Base-by-base conservation (phyloP, 2,797 vertebrate species). In the Rhyacichthys aspro region DNA sequence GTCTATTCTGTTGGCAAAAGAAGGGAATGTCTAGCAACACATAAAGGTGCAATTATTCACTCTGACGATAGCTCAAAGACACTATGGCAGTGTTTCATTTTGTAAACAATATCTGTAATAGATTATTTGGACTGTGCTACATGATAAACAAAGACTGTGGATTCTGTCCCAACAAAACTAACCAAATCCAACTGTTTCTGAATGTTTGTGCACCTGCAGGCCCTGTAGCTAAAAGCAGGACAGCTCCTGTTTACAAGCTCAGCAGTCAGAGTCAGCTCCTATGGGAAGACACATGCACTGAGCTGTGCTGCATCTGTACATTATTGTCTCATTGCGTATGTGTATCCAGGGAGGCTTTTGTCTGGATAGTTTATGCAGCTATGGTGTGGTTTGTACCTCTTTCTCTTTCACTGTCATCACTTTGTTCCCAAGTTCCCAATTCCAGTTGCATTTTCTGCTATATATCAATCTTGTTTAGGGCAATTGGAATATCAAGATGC, bases 171-270 rank as follows among this genome's bases (percentile, higher is more conserved):
- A 66, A 72, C 55, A 55, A 63, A 64, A 32, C 54, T 10, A 64
- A 59, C 41, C 48, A n/a, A 38, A 65, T 68, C 50, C 49, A 67
- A 43, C 59, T 63, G 28, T 74, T 66, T 45, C 52, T 43, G 49
- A 47, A 43, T 67, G 34, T 62, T 55, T 18, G 59, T 58, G 60
- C 61, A 82, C 77, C 81, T 78, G 74, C 75, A 77, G 57, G 46
- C 59, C 60, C 62, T 5, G 44, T n/a, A 79, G 71, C 46, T 80
- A 49, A 80, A 72, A 75, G 66, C 70, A 70, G 50, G 53, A 60
- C 16, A 69, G 71, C 83, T 86, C 78, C 82, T 88, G 86, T 88
- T 89, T 83, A 86, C 69, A 70, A 75, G 70, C 62, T 69, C 47
- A 63, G 73, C 55, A 75, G 53, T 71, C 64, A 74, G 23, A 73